Conservation (phyloP, 2,888 invertebrate species). For the Pristionchus fissidentatus region DNA sequence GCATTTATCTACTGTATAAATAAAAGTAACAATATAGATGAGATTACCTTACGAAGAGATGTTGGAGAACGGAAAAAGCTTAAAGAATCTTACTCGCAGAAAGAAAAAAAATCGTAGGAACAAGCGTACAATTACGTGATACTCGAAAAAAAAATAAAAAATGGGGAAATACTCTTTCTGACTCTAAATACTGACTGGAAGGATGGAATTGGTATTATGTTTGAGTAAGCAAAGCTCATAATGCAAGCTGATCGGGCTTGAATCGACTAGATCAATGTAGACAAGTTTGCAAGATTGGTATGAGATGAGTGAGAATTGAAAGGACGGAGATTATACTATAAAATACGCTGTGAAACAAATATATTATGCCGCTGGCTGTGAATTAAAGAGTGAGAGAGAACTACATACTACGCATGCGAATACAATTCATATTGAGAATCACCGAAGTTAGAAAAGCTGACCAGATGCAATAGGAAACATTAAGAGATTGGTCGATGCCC, state of each 20-base stretch:
- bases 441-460: slow-evolving; percentile 35
- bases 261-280: slow-evolving; percentile 24
- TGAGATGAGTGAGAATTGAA: slow-evolving; percentile 18
- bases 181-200: slow-evolving; percentile 32
- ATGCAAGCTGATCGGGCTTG: neutral
- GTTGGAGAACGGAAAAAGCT: too few relatives aligned
- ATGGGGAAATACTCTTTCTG: slow-evolving; percentile 1
- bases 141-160: neutral
- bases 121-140: slow-evolving; percentile 38
- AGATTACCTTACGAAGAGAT: neutral
- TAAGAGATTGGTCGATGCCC: neutral
- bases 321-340: neutral
- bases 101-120: slow-evolving; percentile 1
- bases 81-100: slow-evolving; percentile 25
- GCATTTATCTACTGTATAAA: slow-evolving; percentile 19
- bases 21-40: slow-evolving; percentile 2
- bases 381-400: too few relatives aligned
- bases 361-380: neutral
- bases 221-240: slow-evolving; percentile 31
- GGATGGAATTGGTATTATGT: slow-evolving; percentile 15
- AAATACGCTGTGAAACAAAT: slow-evolving; percentile 25
- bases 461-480: slow-evolving; percentile 16
- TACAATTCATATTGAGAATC: slow-evolving; percentile 37
- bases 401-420: slow-evolving; percentile 9
- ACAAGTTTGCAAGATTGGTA: slow-evolving; percentile 8